phyloP scores from a whole-genome alignment of 2,888 invertebrate species.

The Ditula angustiorana region DNA sequence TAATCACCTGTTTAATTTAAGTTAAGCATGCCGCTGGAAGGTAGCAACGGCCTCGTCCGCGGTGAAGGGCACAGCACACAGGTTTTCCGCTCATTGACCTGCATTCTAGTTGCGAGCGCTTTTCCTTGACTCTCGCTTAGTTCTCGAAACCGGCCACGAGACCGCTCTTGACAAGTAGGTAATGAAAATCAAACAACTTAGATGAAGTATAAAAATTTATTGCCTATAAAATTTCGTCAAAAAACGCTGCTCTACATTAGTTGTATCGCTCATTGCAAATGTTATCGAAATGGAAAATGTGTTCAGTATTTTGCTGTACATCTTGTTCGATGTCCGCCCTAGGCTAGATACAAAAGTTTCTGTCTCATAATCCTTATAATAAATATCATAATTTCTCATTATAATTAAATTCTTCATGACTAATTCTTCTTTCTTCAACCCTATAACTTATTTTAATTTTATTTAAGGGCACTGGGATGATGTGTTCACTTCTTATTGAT shows the following conservation, averaged over 20 bases:
- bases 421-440: too few relatives aligned
- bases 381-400: not conserved
- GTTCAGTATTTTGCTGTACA: constrained; percentile 2
- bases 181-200: constrained; percentile 17
- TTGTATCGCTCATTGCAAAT: not conserved
- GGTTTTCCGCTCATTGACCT: constrained; percentile 50
- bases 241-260: not conserved
- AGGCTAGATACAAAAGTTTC: not conserved
- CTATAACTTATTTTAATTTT: too few relatives aligned
- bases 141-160: constrained; percentile 16
- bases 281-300: not conserved
- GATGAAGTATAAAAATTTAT: constrained; percentile 1
- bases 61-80: constrained; percentile 41
- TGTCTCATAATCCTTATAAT: not conserved
- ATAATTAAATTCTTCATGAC: not conserved
- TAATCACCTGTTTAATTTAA: constrained; percentile 5
- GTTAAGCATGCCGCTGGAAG: constrained; percentile 1
- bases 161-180: not conserved
- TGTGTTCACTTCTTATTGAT: too few relatives aligned
- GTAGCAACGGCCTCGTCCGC: constrained; percentile 20
- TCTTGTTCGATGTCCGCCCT: not conserved
- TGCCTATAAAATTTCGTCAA: not conserved
- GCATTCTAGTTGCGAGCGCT: constrained; percentile 40
- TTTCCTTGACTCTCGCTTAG: constrained; percentile 26
- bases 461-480: too few relatives aligned